phyloP scores from a whole-genome alignment of 2,113 vertebrate species.

The Aix galericulata region DNA sequence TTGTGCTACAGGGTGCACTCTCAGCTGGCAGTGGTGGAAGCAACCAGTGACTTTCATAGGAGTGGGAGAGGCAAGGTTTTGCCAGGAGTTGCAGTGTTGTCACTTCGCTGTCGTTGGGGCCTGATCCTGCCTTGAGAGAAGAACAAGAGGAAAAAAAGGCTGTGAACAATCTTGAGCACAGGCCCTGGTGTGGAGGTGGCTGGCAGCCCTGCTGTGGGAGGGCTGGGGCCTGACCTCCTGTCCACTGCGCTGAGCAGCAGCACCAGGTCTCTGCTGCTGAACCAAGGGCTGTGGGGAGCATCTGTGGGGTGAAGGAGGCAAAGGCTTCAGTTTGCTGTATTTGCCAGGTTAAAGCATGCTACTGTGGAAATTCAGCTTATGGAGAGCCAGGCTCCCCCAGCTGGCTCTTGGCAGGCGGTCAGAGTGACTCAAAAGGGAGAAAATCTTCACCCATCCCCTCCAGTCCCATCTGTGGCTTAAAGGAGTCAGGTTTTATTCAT shows the following conservation, averaged over 20 bases:
- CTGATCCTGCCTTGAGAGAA: background rate
- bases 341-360: fast-evolving
- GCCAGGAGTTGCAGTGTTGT: background rate
- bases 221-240: background rate
- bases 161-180: background rate
- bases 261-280: background rate
- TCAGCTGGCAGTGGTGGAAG: background rate
- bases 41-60: background rate
- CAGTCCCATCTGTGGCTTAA: background rate
- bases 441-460: background rate
- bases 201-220: background rate
- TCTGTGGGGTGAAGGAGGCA: background rate
- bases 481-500: background rate
- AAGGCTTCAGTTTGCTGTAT: background rate
- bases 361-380: background rate
- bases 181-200: fast-evolving
- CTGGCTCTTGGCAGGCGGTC: background rate
- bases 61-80: background rate
- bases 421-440: background rate
- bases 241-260: background rate
- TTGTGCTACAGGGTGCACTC: background rate
- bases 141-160: background rate
- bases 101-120: background rate
- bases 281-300: background rate
- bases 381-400: background rate